Percentiles rank a stretch among this genome's conserved stretches.
Conservation (phyloP, 2,797 vertebrate species). For the Trachops cirrhosus region DNA sequence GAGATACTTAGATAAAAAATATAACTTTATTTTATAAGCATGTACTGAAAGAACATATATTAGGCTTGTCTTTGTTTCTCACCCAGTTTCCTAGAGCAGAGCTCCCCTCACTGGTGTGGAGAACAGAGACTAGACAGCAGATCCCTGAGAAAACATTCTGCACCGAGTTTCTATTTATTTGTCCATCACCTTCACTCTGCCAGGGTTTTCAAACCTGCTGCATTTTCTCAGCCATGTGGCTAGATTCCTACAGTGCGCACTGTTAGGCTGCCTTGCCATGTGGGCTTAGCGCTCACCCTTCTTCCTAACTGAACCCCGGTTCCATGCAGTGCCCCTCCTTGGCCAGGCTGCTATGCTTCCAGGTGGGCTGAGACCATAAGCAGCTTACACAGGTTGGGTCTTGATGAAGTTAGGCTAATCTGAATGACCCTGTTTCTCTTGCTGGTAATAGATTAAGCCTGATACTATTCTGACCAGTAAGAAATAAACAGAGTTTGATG, state of each 20-base stretch:
- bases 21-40: not conserved
- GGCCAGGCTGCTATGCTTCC: not conserved
- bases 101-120: not conserved
- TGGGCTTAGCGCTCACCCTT: accelerated
- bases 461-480: not conserved
- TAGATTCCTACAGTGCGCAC: not conserved
- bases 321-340: not conserved
- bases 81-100: not conserved
- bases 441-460: not conserved
- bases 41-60: not conserved
- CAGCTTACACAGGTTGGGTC: not conserved
- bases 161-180: not conserved
- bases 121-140: not conserved
- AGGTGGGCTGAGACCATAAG: not conserved
- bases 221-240: not conserved
- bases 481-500: not conserved
- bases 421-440: not conserved
- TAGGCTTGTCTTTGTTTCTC: not conserved
- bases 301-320: not conserved
- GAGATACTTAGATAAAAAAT: not conserved
- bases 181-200: not conserved
- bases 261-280: not conserved
- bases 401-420: not conserved
- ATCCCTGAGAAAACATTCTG: not conserved
- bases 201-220: not conserved